Evolutionary conservation across 2,888 invertebrate species (phyloP).

Genomic region (Cantharis rufa): DNA sequence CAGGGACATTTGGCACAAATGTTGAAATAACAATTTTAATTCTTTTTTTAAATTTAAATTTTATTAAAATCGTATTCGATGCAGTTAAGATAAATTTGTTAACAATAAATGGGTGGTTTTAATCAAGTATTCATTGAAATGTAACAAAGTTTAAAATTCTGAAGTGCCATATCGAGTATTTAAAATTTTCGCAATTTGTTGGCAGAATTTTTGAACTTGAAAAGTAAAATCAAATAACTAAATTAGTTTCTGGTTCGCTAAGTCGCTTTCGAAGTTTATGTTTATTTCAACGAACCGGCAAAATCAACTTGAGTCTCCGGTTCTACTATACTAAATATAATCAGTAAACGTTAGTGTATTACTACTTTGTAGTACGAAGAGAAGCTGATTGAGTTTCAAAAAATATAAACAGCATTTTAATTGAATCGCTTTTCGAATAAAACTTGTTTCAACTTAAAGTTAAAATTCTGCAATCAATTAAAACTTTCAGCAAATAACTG

Average conservation of each 20-base stretch:
- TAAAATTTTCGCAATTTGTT: background rate
- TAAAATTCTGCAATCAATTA: background rate
- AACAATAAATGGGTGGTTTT: background rate
- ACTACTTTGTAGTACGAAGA: background rate
- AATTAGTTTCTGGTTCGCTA: background rate
- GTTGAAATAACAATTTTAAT: too few relatives aligned
- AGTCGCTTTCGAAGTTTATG: background rate
- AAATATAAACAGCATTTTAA: background rate
- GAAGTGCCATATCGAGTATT: too few relatives aligned
- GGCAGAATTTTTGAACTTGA: background rate
- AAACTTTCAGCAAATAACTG: background rate
- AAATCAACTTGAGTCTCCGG: background rate
- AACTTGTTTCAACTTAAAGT: background rate
- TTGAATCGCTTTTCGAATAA: background rate
- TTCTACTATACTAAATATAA: background rate
- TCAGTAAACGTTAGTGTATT: background rate
- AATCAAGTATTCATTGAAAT: background rate
- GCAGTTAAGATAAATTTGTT: background rate
- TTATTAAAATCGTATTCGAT: background rate
- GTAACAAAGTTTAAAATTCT: too few relatives aligned
- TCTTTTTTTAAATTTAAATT: too few relatives aligned
- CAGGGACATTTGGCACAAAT: too few relatives aligned
- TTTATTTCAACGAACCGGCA: background rate
- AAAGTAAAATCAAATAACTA: background rate
- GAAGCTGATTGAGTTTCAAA: background rate